phyloP scores from a whole-genome alignment of 1,140 invertebrate species.

The Drosophila hydei region DNA sequence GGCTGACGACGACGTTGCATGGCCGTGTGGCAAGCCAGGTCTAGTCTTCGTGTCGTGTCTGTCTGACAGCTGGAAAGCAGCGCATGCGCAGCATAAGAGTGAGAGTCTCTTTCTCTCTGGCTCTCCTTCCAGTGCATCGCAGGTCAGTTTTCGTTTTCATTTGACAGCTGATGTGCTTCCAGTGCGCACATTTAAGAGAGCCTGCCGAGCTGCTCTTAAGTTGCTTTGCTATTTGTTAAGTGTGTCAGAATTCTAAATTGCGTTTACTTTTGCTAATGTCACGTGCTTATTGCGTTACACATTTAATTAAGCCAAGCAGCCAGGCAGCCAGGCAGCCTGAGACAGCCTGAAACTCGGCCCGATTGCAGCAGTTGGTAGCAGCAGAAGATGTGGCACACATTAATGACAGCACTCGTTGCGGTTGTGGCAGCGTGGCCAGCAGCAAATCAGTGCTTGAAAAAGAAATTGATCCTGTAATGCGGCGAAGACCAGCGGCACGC shows the following conservation, averaged over 20 bases:
- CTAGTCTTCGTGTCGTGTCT: constrained; percentile 50
- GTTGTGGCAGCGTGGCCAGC: constrained; percentile 5
- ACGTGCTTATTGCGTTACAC: constrained; percentile 62
- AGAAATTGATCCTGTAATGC: constrained; percentile 63
- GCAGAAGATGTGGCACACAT: not conserved
- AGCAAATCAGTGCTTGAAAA: constrained; percentile 48
- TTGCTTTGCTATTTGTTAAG: constrained; percentile 8
- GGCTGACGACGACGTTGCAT: constrained; percentile 33
- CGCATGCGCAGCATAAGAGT: constrained; percentile 31
- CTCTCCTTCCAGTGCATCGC: constrained; percentile 35
- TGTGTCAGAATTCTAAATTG: constrained; percentile 72
- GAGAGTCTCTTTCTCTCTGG: not conserved
- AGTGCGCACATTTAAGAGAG: constrained; percentile 56
- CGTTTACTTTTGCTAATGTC: constrained; percentile 60
- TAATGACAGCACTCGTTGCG: constrained; percentile 6
- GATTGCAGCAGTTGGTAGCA: constrained; percentile 9
- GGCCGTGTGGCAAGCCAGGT: constrained; percentile 18
- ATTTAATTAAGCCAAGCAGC: constrained; percentile 41
- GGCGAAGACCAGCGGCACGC: constrained; percentile 20
- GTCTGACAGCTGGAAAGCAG: constrained; percentile 55
- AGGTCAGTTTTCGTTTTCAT: constrained; percentile 58
- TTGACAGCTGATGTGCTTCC: constrained; percentile 57
- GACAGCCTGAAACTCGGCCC: not conserved
- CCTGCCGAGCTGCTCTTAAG: constrained; percentile 16
- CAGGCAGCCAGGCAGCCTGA: not conserved